Base-by-base conservation (phyloP, 2,797 vertebrate genomes). In the Syndactyla subalaris region DNA sequence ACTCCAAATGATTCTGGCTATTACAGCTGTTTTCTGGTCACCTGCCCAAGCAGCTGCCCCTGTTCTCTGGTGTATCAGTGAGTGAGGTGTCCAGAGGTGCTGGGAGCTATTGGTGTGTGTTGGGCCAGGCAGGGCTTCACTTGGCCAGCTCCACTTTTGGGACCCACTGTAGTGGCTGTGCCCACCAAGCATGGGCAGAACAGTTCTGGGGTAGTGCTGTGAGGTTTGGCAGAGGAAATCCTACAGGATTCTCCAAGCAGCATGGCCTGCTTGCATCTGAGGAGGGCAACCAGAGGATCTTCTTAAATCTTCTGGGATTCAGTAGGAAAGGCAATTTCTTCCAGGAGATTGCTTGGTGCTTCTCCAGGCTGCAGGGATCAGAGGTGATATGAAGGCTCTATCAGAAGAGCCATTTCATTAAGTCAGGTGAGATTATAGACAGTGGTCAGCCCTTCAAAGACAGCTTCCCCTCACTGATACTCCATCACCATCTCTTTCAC, bases 1-100 rank as follows among this genome's bases (percentile, higher is more conserved):
- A 27, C 66, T 70, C 78, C 5, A 22, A 9, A 36, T 1, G 14
- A 7, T 0, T n/a, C 5, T 1, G 18, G 36, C 1, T 7, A 0
- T 89, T 26, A 3, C 1, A 4, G 86, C 59, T n/a, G 22, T 54
- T 84, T 68, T 23, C 51, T 54, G 32, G 16, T 83, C 26, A 30
- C 72, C 79, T 94, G 78, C 58, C 71, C 0, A 1, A 87, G 84
- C 74, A 48, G 75, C 46, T 72, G 63, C 10, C 45, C 5, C 63
- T 27, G 24, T 22, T 19, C 24, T 36, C 34, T 8, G 70, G 13
- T 46, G 52, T 30, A 7, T 27, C 30, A 2, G 61, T 12, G 51
- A 7, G 14, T 26, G 72, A 89, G 43, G 57, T 27, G 71, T 27
- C 32, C 49, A 51, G 68, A 1, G 1, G 32, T 43, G 65, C 3